Base-by-base conservation (phyloP, 2,113 vertebrate genomes). In the Embiotoca jacksoni region DNA sequence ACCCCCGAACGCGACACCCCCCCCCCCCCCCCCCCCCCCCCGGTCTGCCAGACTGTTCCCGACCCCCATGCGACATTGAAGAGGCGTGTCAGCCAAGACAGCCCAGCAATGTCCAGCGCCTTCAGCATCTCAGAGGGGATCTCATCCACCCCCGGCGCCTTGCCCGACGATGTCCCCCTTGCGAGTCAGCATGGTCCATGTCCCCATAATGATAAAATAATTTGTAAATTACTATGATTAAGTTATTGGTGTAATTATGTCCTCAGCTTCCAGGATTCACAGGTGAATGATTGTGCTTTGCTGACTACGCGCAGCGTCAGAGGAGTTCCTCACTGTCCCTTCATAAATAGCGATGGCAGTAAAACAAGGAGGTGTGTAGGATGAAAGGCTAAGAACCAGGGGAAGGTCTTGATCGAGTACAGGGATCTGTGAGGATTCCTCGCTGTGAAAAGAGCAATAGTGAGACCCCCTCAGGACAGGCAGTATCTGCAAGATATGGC, bases 141-240 rank as follows among this genome's bases (percentile, higher is more conserved):
- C 23, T 23, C 23, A 23, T 23, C 23, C 23, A 23, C 23, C 23
- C 23, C 23, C 23, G 23, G 23, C 23, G 23, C 23, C 23, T 23
- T 23, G 23, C 23, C 23, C 23, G 23, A 23, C 23, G 23, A 23
- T 23, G 23, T 23, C 23, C 23, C 23, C 23, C 23, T 1, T 23
- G 23, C 23, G 23, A 23, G 23, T 23, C 23, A 23, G 23, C 23
- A 23, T 23, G 23, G 23, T 23, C 23, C 23, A 23, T 23, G 23
- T 23, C 23, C 23, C 23, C 10, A 11, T 3, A 11, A 9, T 44
- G 41, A 44, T 44, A 11, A 64, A 83, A 62, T 58, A 13, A 62
- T 75, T 55, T 67, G 61, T 41, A 80, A 56, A 80, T 72, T 9
- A 3, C 10, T 9, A 9, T 44, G 41, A 53, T 81, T 33, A 47